Conservation (phyloP, 2,888 invertebrate species). For the Neocrepidodera transversa region DNA sequence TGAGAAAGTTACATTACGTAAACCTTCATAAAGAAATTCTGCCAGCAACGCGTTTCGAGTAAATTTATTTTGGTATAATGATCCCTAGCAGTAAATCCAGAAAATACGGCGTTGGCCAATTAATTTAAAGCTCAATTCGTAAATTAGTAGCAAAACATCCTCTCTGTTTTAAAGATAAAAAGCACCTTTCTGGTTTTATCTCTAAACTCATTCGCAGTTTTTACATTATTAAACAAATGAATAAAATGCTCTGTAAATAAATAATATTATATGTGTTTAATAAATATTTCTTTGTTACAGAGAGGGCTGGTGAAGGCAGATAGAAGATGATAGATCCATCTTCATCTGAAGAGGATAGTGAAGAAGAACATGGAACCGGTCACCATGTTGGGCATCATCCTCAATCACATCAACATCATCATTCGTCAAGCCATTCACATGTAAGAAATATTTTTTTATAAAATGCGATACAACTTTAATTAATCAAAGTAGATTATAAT, state of each 20-base stretch:
- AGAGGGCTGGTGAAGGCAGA: conserved; percentile 44
- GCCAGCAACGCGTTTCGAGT: too few species aligned
- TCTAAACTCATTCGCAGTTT: conserved; percentile 1
- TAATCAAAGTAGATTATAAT: too few species aligned
- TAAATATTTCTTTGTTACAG: conserved; percentile 31
- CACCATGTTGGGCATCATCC: conserved; percentile 57
- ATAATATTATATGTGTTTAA: too few species aligned
- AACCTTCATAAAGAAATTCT: too few species aligned
- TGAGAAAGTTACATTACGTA: too few species aligned
- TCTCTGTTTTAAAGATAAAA: background rate
- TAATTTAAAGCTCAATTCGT: conserved; percentile 7
- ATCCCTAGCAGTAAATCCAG: conserved; percentile 4
- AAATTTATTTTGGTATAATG: background rate
- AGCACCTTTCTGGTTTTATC: conserved; percentile 1
- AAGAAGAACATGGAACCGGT: conserved; percentile 76
- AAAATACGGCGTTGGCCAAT: conserved; percentile 4
- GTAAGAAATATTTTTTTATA: too few species aligned
- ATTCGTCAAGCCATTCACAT: conserved; percentile 54
- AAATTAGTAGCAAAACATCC: conserved; percentile 4
- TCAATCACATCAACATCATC: conserved; percentile 62
- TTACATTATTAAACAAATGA: too few species aligned
- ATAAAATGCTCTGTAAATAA: too few species aligned
- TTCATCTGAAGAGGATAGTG: conserved; percentile 94
- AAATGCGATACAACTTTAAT: too few species aligned
- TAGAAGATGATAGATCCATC: conserved; percentile 90